Evolutionary conservation across 2,113 vertebrate species (phyloP), one percentile per base, ranked within the genome.

Genomic region (Xenopus borealis): DNA sequence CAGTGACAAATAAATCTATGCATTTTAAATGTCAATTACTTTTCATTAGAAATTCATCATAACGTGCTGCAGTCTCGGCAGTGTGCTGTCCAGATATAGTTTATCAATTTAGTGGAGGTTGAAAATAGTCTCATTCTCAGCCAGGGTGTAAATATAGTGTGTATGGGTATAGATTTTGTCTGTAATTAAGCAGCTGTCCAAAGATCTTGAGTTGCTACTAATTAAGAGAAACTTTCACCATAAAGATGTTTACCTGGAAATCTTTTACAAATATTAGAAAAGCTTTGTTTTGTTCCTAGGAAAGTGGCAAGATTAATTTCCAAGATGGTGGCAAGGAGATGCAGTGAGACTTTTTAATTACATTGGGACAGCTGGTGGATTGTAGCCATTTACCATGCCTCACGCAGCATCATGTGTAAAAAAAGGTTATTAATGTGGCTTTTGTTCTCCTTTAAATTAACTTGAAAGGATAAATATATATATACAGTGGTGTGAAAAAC

Each of bases 21-120:
- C 14, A 63, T 63, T 63, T 63, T 12, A 63, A 63, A 63, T 63
- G 62, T 63, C 62, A 63, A 30, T 63, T 63, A 63, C 62, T 33
- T 63, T 63, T 63, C 23, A 63, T 30, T 40, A 33, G 23, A 27
- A 30, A 30, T 63, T 40, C 23, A 63, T 33, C 62, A 63, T 33
- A 63, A 33, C 14, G 17, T 55, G 6, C 16, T 63, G 23, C 62
- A 8, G 20, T 17, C 23, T 30, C 7, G 12, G 23, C 10, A 40
- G 62, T 33, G 10, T 63, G 30, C 23, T 33, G 62, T 40, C 62
- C 62, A 63, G 62, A 27, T 63, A 63, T 63, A 63, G 62, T 17
- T 63, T 63, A 33, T 63, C 23, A 63, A 40, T 63, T 63, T 33
- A 40, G 62, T 16, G 23, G 62, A 40, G 62, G 20, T 63, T 3